phyloP scores from a whole-genome alignment of 2,888 invertebrate species.

The Melitaea athalia region DNA sequence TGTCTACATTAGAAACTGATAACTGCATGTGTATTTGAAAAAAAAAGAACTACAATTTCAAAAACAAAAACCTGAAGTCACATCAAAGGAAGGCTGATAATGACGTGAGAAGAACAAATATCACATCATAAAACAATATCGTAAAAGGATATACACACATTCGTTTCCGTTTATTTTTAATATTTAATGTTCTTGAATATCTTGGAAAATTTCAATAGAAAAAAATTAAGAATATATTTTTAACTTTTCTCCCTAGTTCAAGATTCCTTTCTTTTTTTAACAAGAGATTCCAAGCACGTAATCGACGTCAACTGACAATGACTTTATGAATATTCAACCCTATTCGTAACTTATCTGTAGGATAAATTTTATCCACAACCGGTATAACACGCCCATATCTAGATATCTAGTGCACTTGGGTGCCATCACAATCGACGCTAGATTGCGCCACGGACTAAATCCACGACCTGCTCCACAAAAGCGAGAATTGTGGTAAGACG shows the following conservation, averaged over 20 bases:
- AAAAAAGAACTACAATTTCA: not conserved
- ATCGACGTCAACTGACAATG: too few species aligned
- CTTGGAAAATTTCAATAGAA: too few species aligned
- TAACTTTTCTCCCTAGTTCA: too few species aligned
- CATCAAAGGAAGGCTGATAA: not conserved
- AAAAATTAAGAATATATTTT: too few species aligned
- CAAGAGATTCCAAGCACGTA: too few species aligned
- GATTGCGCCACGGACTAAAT: not conserved
- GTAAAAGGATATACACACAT: not conserved
- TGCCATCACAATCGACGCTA: slow-evolving; percentile 1
- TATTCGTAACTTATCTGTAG: too few species aligned
- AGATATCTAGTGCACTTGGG: slow-evolving; percentile 1
- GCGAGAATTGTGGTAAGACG: slow-evolving; percentile 4
- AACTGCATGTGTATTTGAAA: too few species aligned
- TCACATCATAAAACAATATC: not conserved
- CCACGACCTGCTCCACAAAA: not conserved
- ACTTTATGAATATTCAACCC: too few species aligned
- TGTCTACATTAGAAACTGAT: too few species aligned
- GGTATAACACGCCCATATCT: too few species aligned
- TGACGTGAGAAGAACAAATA: not conserved
- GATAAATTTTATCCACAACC: too few species aligned
- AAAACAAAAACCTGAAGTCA: not conserved
- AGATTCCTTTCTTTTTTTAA: too few species aligned
- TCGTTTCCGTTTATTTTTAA: not conserved
- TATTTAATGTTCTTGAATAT: not conserved